Conservation (phyloP, 2,888 invertebrate species). For the Temnothorax ravouxi region DNA sequence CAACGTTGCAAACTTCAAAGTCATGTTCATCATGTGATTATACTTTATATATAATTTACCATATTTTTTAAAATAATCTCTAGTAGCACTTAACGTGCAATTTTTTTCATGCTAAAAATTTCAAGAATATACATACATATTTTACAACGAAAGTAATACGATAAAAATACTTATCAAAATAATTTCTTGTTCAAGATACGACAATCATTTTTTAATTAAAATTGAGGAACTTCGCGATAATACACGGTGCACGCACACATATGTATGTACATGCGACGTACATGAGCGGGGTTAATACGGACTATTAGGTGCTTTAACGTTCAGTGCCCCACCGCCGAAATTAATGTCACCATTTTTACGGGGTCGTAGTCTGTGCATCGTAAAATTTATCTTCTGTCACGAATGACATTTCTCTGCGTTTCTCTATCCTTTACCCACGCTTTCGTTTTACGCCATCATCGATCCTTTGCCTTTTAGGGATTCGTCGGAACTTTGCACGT, state of each 20-base stretch:
- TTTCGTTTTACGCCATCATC: slow-evolving; percentile 28
- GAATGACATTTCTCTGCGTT: slow-evolving; percentile 53
- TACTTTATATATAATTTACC: background rate
- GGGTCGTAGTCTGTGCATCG: slow-evolving; percentile 74
- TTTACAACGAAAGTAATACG: background rate
- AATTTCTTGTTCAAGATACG: background rate
- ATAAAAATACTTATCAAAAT: background rate
- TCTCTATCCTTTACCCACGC: background rate
- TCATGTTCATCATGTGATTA: no score
- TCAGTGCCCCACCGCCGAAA: slow-evolving; percentile 55
- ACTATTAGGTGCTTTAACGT: slow-evolving; percentile 40
- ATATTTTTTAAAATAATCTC: slow-evolving; percentile 14
- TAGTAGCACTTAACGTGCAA: background rate
- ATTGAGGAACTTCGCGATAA: background rate
- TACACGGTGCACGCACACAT: background rate
- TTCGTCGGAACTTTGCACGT: slow-evolving; percentile 59
- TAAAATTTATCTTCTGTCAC: slow-evolving; percentile 77
- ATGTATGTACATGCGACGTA: background rate
- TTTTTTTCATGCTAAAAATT: background rate
- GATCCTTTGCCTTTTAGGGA: slow-evolving; percentile 50
- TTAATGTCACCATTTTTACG: slow-evolving; percentile 78
- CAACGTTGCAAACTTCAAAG: no score
- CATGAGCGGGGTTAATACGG: slow-evolving; percentile 18
- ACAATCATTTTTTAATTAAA: background rate
- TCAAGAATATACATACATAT: background rate